phyloP scores from a whole-genome alignment of 2,888 invertebrate species.

The Sinelater perroti region DNA sequence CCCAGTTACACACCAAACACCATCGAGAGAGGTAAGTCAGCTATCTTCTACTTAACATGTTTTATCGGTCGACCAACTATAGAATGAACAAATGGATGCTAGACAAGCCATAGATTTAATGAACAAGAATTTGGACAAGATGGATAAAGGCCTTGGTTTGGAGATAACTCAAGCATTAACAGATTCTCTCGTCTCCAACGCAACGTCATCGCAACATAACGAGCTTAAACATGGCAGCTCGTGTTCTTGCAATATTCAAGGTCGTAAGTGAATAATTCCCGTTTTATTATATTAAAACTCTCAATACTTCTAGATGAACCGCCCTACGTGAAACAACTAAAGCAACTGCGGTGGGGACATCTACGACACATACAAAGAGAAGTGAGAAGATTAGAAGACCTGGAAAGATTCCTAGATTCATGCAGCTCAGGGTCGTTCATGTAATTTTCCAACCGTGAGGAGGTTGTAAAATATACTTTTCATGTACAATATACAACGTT shows the following conservation, averaged over 20 bases:
- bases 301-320: no score
- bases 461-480: background rate
- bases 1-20: background rate
- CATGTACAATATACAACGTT: constrained; percentile 14
- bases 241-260: constrained; percentile 38
- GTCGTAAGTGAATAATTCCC: background rate
- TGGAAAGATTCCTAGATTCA: constrained; percentile 60
- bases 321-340: constrained; percentile 58
- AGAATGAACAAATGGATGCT: constrained; percentile 48
- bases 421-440: constrained; percentile 40
- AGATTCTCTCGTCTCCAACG: constrained; percentile 46
- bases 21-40: constrained; percentile 35
- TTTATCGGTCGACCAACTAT: constrained; percentile 27
- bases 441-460: background rate
- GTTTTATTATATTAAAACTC: background rate
- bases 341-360: constrained; percentile 60
- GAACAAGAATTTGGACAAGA: constrained; percentile 47
- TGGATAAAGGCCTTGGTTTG: constrained; percentile 51
- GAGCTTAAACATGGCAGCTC: constrained; percentile 17
- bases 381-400: constrained; percentile 58
- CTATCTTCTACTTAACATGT: background rate
- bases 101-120: constrained; percentile 51
- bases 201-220: constrained; percentile 3
- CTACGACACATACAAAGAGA: constrained; percentile 61
- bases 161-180: constrained; percentile 52